Evolutionary conservation across 2,888 invertebrate genomes (phyloP).

Genomic region (Unio delphinus): DNA sequence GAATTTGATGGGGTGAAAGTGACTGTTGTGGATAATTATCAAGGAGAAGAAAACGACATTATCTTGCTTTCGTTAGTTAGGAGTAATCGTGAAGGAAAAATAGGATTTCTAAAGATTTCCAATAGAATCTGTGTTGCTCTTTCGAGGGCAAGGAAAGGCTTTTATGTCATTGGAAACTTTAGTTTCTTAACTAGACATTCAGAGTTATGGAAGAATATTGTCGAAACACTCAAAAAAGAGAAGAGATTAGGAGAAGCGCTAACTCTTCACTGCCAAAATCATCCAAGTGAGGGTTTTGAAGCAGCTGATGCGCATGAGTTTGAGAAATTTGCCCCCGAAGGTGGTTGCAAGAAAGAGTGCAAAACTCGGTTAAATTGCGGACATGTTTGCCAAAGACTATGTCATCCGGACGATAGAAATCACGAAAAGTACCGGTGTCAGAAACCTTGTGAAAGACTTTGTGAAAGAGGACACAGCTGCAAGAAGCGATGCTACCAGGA

Average conservation of each 20-base stretch:
- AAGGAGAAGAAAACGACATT: constrained; percentile 70
- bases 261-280: constrained; percentile 46
- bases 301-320: constrained; percentile 22
- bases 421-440: constrained; percentile 31
- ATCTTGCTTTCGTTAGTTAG: constrained; percentile 66
- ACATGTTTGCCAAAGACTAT: constrained; percentile 23
- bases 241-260: constrained; percentile 28
- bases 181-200: no score
- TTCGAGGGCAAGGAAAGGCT: constrained; percentile 68
- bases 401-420: constrained; percentile 13
- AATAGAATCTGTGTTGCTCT: constrained; percentile 67
- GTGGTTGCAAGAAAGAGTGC: constrained; percentile 43
- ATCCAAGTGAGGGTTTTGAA: constrained; percentile 24
- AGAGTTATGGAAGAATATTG: no score
- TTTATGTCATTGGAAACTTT: no score
- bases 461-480: constrained; percentile 23
- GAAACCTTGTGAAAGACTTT: constrained; percentile 18
- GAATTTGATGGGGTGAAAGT: constrained; percentile 43
- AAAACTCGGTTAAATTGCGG: constrained; percentile 35
- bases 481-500: constrained; percentile 59
- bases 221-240: no score
- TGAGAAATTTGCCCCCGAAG: constrained; percentile 21
- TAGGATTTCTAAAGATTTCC: constrained; percentile 54
- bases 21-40: constrained; percentile 63
- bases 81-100: constrained; percentile 54